Evolutionary conservation across 2,113 vertebrate genomes (phyloP).

Genomic region (Prunella fulvescens): DNA sequence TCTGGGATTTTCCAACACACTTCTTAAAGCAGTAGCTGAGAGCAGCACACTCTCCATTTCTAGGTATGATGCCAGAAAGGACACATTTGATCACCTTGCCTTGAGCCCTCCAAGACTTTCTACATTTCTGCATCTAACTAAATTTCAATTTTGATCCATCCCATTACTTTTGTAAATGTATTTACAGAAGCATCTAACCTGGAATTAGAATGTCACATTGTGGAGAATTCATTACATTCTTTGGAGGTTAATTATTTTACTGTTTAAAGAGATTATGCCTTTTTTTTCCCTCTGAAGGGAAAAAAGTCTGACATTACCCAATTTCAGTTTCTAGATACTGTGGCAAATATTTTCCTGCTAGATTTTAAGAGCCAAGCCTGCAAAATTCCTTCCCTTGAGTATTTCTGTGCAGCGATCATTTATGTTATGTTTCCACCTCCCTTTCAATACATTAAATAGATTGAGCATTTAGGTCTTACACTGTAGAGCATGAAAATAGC

Average conservation of each 20-base stretch:
- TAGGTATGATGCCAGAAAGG: neutral
- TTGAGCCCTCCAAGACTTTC: neutral
- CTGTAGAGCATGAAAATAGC: neutral
- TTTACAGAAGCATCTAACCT: neutral
- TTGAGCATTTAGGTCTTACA: neutral
- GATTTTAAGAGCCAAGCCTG: neutral
- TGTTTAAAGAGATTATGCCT: neutral
- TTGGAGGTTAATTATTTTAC: constrained; percentile 6
- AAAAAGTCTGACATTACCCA: neutral
- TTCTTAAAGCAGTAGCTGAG: neutral
- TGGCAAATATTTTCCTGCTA: neutral
- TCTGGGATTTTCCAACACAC: neutral
- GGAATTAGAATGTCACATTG: neutral
- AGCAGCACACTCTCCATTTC: neutral
- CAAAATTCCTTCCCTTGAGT: neutral
- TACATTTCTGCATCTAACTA: neutral
- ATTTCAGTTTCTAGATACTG: neutral
- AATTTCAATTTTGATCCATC: neutral
- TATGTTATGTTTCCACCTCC: neutral
- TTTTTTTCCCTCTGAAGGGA: neutral
- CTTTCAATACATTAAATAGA: constrained; percentile 3
- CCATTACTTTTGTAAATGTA: neutral
- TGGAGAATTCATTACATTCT: neutral
- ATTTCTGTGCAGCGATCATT: neutral
- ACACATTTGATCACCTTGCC: neutral